Evolutionary conservation across 2,888 invertebrate genomes (phyloP).

Genomic region (Marronus borbonicus): DNA sequence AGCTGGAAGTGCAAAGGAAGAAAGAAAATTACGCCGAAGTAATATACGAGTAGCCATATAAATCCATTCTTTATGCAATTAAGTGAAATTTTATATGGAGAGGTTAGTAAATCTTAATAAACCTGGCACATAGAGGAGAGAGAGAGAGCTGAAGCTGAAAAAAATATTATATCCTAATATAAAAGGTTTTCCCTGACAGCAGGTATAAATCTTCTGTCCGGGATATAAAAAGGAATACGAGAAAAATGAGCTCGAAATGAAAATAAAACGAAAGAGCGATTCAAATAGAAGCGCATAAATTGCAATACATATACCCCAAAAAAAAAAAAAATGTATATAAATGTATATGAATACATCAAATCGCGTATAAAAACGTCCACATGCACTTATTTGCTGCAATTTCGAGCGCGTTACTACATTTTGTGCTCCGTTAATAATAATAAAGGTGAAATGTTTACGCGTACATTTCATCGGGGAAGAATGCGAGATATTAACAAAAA

Average conservation of each 20-base stretch:
- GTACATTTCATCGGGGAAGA: slow-evolving; percentile 27
- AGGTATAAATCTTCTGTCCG: slow-evolving; percentile 68
- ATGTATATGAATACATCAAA: slow-evolving; percentile 21
- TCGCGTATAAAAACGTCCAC: neutral
- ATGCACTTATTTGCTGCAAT: slow-evolving; percentile 20
- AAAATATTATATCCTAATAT: slow-evolving; percentile 71
- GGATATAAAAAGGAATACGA: slow-evolving; percentile 69
- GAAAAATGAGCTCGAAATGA: slow-evolving; percentile 70
- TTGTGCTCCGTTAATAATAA: slow-evolving; percentile 17
- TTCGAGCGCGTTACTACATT: neutral
- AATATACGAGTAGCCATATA: slow-evolving; percentile 45
- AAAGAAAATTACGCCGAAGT: slow-evolving; percentile 28
- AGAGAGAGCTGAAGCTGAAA: slow-evolving; percentile 54
- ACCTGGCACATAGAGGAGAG: slow-evolving; percentile 50
- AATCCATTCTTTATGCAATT: slow-evolving; percentile 51
- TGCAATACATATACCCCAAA: slow-evolving; percentile 55
- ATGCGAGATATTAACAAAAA: slow-evolving; percentile 24
- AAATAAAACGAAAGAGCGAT: slow-evolving; percentile 69
- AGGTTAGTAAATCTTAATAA: slow-evolving; percentile 53
- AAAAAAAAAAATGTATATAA: neutral
- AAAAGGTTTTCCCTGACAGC: slow-evolving; percentile 68
- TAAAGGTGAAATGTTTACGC: slow-evolving; percentile 21
- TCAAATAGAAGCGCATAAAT: slow-evolving; percentile 69
- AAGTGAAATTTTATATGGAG: slow-evolving; percentile 51
- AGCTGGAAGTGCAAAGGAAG: slow-evolving; percentile 1